Conservation (phyloP, 2,113 vertebrate genomes). For the Poeciliopsis retropinna region DNA sequence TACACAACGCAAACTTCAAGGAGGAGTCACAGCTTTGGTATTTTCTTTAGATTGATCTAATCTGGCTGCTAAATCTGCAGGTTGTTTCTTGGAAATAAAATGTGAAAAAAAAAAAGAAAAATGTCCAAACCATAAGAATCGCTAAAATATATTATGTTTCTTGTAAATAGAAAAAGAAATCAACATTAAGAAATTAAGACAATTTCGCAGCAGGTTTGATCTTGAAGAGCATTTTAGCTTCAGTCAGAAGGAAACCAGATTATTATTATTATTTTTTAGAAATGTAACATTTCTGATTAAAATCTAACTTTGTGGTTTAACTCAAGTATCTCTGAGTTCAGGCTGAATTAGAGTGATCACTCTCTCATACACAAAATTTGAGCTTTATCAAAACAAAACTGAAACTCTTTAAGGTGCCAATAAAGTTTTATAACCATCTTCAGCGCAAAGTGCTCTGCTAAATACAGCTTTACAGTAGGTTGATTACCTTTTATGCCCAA, state of each 20-base stretch:
- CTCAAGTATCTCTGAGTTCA: not conserved
- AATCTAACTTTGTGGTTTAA: not conserved
- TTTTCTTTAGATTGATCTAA: slow-evolving; percentile 1
- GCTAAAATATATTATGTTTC: not conserved
- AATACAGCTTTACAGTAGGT: not conserved
- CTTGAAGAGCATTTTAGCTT: not conserved
- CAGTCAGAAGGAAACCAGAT: not conserved
- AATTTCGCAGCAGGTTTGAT: not conserved
- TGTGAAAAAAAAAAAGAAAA: not conserved
- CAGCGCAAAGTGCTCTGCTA: too few species aligned
- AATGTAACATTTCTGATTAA: not conserved
- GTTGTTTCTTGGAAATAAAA: not conserved
- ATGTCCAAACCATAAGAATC: not conserved
- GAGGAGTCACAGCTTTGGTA: not conserved
- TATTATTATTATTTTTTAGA: too few species aligned
- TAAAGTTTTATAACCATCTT: not conserved
- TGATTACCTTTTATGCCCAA: not conserved
- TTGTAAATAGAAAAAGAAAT: not conserved
- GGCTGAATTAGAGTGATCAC: not conserved
- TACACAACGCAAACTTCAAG: not conserved
- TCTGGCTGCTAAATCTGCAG: too few species aligned
- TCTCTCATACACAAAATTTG: not conserved
- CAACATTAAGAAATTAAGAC: not conserved
- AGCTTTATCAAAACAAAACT: not conserved
- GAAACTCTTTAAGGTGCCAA: not conserved